Evolutionary conservation across 2,888 invertebrate species (phyloP).

Genomic region (Chironomus tentans): DNA sequence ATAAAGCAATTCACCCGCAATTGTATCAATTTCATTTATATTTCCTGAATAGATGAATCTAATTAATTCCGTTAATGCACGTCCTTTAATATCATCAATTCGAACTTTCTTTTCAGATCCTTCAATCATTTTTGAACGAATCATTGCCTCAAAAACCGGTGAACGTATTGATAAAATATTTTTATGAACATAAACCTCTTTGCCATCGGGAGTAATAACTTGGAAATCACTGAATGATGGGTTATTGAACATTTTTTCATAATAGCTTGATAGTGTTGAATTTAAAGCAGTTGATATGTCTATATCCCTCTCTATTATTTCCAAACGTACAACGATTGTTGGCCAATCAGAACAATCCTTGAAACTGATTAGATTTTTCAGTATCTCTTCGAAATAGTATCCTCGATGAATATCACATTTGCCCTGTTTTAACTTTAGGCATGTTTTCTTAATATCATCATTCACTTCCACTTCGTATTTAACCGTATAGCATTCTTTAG

Average conservation of each 20-base stretch:
- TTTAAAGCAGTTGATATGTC: not conserved
- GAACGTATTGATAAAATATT: not conserved
- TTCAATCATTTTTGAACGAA: not conserved
- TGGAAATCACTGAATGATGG: not conserved
- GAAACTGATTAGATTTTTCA: not conserved
- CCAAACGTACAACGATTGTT: not conserved
- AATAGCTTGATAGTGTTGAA: not conserved
- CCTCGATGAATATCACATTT: no score
- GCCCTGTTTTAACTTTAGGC: no score
- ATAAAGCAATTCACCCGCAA: not conserved
- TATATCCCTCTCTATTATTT: not conserved
- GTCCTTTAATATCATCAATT: not conserved
- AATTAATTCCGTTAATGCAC: not conserved
- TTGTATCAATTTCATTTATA: not conserved
- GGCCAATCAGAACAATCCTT: not conserved
- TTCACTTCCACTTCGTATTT: no score
- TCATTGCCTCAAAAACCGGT: not conserved
- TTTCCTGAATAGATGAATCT: not conserved
- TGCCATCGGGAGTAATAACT: not conserved
- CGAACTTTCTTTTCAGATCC: not conserved
- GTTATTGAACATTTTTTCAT: not conserved
- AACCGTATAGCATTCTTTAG: no score
- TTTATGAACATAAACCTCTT: not conserved
- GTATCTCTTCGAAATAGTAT: not conserved
- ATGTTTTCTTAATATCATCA: no score